Evolutionary conservation across 2,888 invertebrate genomes (phyloP).

Genomic region (Ashinkailepas kermadecensis): DNA sequence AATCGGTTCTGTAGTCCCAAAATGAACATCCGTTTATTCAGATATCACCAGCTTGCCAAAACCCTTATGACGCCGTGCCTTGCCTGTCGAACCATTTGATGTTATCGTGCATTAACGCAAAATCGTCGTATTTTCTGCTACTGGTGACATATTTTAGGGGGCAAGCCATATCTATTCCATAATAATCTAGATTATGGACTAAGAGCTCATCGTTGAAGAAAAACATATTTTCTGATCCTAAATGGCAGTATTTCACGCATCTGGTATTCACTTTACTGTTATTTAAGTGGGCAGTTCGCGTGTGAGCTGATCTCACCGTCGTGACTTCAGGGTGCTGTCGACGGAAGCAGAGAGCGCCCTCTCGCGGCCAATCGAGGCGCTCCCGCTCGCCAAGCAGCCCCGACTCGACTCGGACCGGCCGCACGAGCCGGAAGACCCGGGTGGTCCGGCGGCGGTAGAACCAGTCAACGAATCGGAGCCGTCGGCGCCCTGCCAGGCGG

Average conservation of each 20-base stretch:
- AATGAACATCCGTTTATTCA: too few relatives aligned
- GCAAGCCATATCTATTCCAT: too few relatives aligned
- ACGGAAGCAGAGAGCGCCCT: constrained; percentile 41
- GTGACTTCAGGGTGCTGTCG: constrained; percentile 41
- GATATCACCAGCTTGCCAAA: too few relatives aligned
- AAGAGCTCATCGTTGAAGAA: constrained; percentile 32
- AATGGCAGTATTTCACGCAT: constrained; percentile 34
- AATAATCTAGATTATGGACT: too few relatives aligned
- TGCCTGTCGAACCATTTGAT: too few relatives aligned
- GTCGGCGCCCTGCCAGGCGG: constrained; percentile 36
- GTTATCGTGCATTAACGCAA: too few relatives aligned
- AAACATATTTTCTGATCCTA: constrained; percentile 37
- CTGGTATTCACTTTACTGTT: too few relatives aligned
- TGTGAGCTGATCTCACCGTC: constrained; percentile 41
- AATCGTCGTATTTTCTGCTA: too few relatives aligned
- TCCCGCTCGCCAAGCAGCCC: constrained; percentile 40
- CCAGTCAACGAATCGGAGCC: constrained; percentile 36
- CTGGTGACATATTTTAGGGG: too few relatives aligned
- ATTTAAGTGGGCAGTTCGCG: constrained; percentile 38
- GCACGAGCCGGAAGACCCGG: constrained; percentile 39
- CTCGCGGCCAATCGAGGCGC: constrained; percentile 39
- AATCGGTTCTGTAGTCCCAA: too few relatives aligned
- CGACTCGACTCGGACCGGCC: constrained; percentile 41
- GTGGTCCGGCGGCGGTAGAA: constrained; percentile 38
- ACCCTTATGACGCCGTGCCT: too few relatives aligned